Evolutionary conservation across 1,140 invertebrate genomes (phyloP).

Genomic region (Cherax quadricarinatus): DNA sequence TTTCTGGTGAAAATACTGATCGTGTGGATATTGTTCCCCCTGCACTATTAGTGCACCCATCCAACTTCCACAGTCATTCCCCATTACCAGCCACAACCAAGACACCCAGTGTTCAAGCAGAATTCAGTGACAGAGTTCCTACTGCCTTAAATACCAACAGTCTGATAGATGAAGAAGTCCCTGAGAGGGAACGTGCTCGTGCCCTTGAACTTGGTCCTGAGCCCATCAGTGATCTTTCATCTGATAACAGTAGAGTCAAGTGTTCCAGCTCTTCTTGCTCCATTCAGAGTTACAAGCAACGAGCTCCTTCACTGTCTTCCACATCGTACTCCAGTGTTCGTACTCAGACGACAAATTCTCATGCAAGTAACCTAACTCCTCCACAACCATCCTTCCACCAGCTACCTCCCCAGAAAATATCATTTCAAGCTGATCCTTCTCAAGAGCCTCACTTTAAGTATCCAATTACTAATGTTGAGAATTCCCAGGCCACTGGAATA

Average conservation of each 20-base stretch:
- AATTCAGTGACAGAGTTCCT: background rate
- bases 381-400: background rate
- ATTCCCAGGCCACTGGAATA: background rate
- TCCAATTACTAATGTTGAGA: background rate
- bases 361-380: background rate
- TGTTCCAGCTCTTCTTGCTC: background rate
- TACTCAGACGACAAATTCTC: background rate
- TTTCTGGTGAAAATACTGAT: background rate
- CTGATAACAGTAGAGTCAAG: background rate
- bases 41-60: background rate
- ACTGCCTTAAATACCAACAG: conserved; percentile 60
- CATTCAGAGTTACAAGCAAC: background rate
- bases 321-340: background rate
- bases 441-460: background rate
- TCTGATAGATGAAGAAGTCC: conserved; percentile 70
- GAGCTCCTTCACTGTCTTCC: background rate
- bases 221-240: background rate
- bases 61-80: background rate
- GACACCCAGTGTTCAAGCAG: background rate
- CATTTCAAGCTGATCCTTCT: background rate
- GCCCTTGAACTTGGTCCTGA: conserved; percentile 39
- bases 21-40: background rate
- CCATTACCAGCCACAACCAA: background rate
- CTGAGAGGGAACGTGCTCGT: conserved; percentile 64
- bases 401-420: background rate